phyloP scores from a whole-genome alignment of 2,113 vertebrate species.

The Halcyon senegalensis region DNA sequence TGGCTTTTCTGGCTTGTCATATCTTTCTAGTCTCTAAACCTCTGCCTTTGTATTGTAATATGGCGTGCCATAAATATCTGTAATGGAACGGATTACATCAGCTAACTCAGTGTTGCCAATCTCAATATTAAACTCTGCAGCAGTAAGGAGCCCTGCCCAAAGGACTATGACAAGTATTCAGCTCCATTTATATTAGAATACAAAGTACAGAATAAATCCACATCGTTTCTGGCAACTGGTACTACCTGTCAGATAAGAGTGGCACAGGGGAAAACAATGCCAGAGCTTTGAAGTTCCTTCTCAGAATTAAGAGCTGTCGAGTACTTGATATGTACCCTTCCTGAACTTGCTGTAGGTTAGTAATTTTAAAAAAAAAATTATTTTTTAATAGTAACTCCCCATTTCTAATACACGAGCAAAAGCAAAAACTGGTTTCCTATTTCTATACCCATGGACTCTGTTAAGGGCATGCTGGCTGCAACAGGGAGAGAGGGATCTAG shows the following conservation, averaged over 20 bases:
- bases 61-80: conserved; percentile 24
- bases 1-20: conserved; percentile 28
- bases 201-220: conserved; percentile 45
- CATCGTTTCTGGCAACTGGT: conserved; percentile 50
- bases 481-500: background rate
- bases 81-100: conserved; percentile 65
- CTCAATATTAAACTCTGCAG: conserved; percentile 58
- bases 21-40: conserved; percentile 1
- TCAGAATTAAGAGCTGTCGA: background rate
- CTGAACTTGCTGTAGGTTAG: background rate
- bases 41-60: conserved; percentile 27
- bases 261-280: conserved; percentile 33
- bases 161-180: conserved; percentile 64
- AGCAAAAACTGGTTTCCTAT: background rate
- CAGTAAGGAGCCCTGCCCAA: conserved; percentile 52
- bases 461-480: background rate
- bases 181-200: conserved; percentile 49
- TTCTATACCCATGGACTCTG: background rate
- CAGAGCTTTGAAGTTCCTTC: conserved; percentile 16
- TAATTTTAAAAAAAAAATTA: too few species aligned
- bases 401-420: background rate
- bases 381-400: background rate
- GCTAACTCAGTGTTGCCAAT: conserved; percentile 42
- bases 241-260: conserved; percentile 58
- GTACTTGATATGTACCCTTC: background rate